Evolutionary conservation across 2,888 invertebrate genomes (phyloP).

Genomic region (Julus scanicus): DNA sequence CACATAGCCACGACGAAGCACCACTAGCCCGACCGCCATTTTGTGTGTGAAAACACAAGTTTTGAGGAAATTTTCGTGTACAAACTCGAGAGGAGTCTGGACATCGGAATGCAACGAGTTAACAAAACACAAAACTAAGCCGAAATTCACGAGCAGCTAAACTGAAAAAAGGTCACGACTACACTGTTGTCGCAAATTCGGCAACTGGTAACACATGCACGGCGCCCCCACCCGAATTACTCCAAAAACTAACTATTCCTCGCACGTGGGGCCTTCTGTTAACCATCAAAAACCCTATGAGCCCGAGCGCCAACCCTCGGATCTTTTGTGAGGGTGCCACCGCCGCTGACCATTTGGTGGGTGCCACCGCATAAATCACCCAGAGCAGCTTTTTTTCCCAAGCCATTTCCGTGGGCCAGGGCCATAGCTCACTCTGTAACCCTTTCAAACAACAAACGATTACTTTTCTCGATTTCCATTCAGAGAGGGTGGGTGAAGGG

Average conservation of each 20-base stretch:
- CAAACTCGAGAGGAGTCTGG: not conserved
- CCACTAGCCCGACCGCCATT: not conserved
- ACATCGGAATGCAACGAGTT: not conserved
- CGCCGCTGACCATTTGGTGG: slow-evolving; percentile 44
- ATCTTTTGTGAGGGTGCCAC: slow-evolving; percentile 40
- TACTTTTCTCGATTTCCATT: slow-evolving; percentile 18
- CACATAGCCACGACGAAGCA: not conserved
- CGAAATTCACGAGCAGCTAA: not conserved
- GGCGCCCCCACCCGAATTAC: not conserved
- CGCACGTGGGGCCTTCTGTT: slow-evolving; percentile 45
- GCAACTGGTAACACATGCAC: not conserved
- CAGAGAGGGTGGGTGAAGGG: not conserved
- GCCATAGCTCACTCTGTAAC: slow-evolving; percentile 36
- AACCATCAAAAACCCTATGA: slow-evolving; percentile 44
- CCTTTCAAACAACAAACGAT: slow-evolving; percentile 43
- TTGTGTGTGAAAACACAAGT: not conserved
- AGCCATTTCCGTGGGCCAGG: slow-evolving; percentile 36
- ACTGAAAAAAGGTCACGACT: not conserved
- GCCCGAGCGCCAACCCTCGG: slow-evolving; percentile 9
- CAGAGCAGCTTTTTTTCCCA: not conserved
- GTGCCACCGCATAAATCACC: slow-evolving; percentile 45
- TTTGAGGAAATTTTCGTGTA: not conserved
- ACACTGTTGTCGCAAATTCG: not conserved
- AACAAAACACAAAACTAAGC: not conserved
- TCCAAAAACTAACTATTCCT: slow-evolving; percentile 26